Evolutionary conservation across 1,140 invertebrate species (phyloP).

Genomic region (Tyrophagus putrescentiae): DNA sequence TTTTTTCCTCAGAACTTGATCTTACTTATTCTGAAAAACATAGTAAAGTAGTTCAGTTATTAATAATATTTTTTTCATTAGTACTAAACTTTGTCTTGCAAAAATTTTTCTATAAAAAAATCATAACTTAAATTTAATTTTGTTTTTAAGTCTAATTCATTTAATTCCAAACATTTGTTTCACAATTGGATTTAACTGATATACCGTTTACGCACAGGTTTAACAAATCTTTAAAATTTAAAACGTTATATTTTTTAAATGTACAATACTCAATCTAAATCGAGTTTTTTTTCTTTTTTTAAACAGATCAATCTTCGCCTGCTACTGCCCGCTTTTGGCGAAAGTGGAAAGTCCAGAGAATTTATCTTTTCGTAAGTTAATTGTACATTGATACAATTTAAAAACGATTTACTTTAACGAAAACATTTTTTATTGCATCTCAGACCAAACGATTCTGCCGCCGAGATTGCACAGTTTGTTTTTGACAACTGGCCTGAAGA

Average conservation of each 20-base stretch:
- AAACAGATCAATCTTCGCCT: slow-evolving; percentile 79
- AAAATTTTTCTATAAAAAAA: too few relatives aligned
- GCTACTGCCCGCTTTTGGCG: slow-evolving; percentile 50
- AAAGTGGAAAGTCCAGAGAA: slow-evolving; percentile 96
- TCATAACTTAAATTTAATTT: too few relatives aligned
- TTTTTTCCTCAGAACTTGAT: too few relatives aligned
- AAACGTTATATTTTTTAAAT: neutral
- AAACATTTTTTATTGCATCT: neutral
- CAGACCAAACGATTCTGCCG: slow-evolving; percentile 84
- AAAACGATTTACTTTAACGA: neutral
- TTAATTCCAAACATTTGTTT: too few relatives aligned
- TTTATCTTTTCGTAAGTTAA: slow-evolving; percentile 55
- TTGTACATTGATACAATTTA: neutral
- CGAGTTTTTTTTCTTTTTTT: neutral
- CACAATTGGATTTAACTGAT: too few relatives aligned
- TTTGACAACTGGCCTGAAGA: slow-evolving; percentile 95
- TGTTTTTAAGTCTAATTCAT: too few relatives aligned
- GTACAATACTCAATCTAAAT: neutral
- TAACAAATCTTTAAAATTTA: too few relatives aligned
- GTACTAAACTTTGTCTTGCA: too few relatives aligned
- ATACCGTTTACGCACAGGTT: too few relatives aligned
- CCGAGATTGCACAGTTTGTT: slow-evolving; percentile 94
- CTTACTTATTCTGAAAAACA: too few relatives aligned
- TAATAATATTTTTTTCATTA: too few relatives aligned
- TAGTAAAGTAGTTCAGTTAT: too few relatives aligned